Evolutionary conservation across 2,797 vertebrate species (phyloP).

Genomic region (Pachyuromys duprasi): DNA sequence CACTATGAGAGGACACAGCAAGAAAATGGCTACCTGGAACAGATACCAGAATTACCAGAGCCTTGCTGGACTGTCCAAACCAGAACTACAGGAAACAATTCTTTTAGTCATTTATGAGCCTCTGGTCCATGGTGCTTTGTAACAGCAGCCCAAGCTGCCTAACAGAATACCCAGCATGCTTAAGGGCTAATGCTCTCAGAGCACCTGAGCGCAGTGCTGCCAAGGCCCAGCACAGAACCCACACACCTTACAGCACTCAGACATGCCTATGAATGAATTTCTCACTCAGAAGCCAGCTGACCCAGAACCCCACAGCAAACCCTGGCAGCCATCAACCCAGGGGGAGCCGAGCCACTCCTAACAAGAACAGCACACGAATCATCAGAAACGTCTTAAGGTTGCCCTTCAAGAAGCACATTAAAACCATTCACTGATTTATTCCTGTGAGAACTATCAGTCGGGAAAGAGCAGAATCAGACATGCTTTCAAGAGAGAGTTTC

Average conservation of each 20-base stretch:
- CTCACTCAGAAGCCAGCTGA: constrained; percentile 7
- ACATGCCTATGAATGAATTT: neutral
- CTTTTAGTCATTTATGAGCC: neutral
- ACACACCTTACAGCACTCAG: neutral
- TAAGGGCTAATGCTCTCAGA: neutral
- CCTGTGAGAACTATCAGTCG: constrained; percentile 75
- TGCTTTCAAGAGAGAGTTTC: constrained; percentile 78
- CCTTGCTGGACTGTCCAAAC: neutral
- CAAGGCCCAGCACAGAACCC: neutral
- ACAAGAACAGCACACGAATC: constrained; percentile 36
- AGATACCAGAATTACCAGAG: neutral
- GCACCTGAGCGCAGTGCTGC: neutral
- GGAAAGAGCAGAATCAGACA: constrained; percentile 77
- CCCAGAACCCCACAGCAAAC: neutral
- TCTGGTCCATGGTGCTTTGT: neutral
- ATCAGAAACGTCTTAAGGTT: constrained; percentile 63
- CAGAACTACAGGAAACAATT: neutral
- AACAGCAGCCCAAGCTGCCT: neutral
- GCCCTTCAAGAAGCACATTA: constrained; percentile 65
- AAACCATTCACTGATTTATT: constrained; percentile 77
- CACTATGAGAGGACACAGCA: neutral
- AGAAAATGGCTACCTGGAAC: neutral
- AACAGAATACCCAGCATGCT: neutral
- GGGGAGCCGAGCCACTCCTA: constrained; percentile 7
- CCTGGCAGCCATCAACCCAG: neutral